These are phyloP conservation scores for Zeus faber DNA, from an alignment of 2,113 vertebrate species.

Conservation along the genomic window DNA sequence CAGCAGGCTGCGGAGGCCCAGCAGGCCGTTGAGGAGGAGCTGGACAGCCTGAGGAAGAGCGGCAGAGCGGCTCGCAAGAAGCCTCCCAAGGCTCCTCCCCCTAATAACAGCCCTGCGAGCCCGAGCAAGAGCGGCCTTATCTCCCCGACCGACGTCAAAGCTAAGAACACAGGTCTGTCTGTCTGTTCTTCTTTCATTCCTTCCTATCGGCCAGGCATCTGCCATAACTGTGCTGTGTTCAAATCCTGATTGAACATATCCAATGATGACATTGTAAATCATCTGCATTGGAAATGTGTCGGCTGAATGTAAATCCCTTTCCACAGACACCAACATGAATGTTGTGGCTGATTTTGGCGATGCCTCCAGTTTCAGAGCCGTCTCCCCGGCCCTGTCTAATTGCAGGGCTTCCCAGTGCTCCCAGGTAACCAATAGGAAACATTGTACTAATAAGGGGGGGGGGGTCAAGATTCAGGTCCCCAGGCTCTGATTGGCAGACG, in stretches of 20 bases:
- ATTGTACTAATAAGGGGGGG: neutral
- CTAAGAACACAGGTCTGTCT: conserved; percentile 79
- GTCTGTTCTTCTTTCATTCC: neutral
- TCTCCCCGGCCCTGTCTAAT: conserved; percentile 46
- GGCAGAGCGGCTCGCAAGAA: conserved; percentile 63
- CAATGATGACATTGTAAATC: too few species aligned
- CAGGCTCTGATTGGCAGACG: too few species aligned
- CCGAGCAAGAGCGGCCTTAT: conserved; percentile 38
- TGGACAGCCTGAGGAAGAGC: conserved; percentile 44
- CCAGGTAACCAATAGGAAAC: conserved; percentile 53
- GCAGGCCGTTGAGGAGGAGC: conserved; percentile 55
- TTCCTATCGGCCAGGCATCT: too few species aligned
- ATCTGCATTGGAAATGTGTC: too few species aligned
- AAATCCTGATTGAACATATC: too few species aligned
- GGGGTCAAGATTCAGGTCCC: neutral
- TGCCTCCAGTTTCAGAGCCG: conserved; percentile 50
- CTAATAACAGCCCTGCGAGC: conserved; percentile 27
- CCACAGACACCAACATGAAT: conserved; percentile 66
- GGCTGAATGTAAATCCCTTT: conserved; percentile 16
- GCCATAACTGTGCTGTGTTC: too few species aligned
- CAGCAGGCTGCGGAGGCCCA: conserved; percentile 64
- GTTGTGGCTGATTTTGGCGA: conserved; percentile 50
- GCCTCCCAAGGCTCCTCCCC: conserved; percentile 38
- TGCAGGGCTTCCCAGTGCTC: conserved; percentile 63
- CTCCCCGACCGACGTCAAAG: conserved; percentile 62